phyloP scores from a whole-genome alignment of 2,113 vertebrate genomes.

The Toxostoma redivivum region DNA sequence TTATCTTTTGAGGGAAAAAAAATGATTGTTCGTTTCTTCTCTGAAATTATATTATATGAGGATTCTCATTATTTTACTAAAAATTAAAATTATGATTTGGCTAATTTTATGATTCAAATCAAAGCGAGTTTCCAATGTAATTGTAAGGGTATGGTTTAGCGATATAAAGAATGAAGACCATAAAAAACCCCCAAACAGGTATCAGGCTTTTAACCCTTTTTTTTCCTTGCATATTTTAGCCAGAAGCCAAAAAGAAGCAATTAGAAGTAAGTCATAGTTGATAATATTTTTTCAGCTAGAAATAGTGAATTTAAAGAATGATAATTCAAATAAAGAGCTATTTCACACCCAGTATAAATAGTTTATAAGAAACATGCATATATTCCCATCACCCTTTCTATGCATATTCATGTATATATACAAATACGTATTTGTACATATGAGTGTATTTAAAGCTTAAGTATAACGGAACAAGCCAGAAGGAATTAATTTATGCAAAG shows the following conservation, averaged over 20 bases:
- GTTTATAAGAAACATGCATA: slow-evolving; percentile 23
- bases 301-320: neutral
- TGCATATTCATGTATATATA: neutral
- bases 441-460: slow-evolving; percentile 18
- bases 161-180: neutral
- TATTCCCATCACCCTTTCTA: neutral
- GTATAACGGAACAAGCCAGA: slow-evolving; percentile 6
- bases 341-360: neutral
- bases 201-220: neutral
- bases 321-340: neutral
- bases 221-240: neutral
- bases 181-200: neutral
- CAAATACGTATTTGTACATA: neutral
- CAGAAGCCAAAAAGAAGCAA: slow-evolving; percentile 10
- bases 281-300: neutral
- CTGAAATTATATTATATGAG: slow-evolving; percentile 68
- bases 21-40: slow-evolving; percentile 75
- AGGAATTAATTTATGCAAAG: slow-evolving; percentile 52
- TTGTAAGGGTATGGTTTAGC: neutral
- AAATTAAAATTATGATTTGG: slow-evolving; percentile 45
- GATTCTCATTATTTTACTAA: slow-evolving; percentile 60
- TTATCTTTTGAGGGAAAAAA: slow-evolving; percentile 81
- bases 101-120: slow-evolving; percentile 44
- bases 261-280: neutral
- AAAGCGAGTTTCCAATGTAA: neutral